Base-by-base conservation (phyloP, 2,888 invertebrate species). In the Apodemia mormo region DNA sequence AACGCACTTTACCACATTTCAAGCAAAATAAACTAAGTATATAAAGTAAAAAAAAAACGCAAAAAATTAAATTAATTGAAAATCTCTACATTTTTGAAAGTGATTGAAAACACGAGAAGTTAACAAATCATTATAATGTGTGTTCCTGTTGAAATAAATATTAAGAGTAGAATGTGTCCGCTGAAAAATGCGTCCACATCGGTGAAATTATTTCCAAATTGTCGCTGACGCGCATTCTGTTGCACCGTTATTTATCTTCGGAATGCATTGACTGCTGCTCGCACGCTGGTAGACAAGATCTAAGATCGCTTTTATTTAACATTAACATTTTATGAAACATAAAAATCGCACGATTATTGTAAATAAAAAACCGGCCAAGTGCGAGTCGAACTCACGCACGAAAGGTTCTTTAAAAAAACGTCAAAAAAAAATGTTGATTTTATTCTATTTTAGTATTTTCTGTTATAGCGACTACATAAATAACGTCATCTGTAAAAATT, bases 141-240 rank as follows among this genome's bases (percentile, higher is more conserved):
- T 64, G 61, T 33, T 37, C 61, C 61, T 14, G 61, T 64, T 64
- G 61, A 64, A 64, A 64, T 64, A 64, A 64, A 64, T 64, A 64
- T 64, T 64, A n/a, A 37, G 37, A 33, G 33, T n/a, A 33, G 61
- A 64, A 12, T 33, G 61, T 14, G 33, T 61, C 33, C 61, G 61
- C 33, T 64, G 61, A 64, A 64, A 64, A 64, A 64, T 64, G 61
- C 61, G 61, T 64, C 61, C 61, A 37, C 61, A 37, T 7, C 8
- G 33, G 33, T n/a, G 61, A 10, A 64, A 64, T 64, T 64, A 64
- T 64, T 64, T 33, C 61, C 61, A 37, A 64, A 64, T 14, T 64
- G 61, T 33, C 61, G 61, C 37, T 64, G 61, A 64, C 33, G 61
- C 14, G 22, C 33, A 37, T 12, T 61, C 33, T 61, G 61, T 61